A percentile compares a stretch with the other conserved stretches of the same genome.
These are phyloP conservation scores for Bungarus multicinctus DNA, from an alignment of 2,113 vertebrate genomes.

Conservation along the genomic window DNA sequence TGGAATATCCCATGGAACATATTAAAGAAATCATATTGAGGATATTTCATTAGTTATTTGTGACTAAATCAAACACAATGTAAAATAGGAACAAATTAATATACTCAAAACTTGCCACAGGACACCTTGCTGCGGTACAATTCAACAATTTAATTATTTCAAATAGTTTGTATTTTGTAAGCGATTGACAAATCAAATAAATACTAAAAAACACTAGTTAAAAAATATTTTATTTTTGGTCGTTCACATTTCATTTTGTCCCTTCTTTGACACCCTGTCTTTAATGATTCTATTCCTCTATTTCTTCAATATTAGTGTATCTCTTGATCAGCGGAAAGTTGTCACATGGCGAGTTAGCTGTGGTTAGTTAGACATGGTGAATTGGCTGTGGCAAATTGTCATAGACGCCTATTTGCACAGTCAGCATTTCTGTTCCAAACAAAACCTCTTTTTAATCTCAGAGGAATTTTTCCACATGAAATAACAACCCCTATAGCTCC, in stretches of 20 bases:
- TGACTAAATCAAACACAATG: conserved; percentile 33
- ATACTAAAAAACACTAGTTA: too few relatives aligned
- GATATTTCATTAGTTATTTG: conserved; percentile 58
- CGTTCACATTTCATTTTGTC: neutral
- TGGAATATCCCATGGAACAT: conserved; percentile 42
- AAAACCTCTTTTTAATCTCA: neutral
- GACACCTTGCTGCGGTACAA: neutral
- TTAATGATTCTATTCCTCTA: neutral
- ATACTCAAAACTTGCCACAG: conserved; percentile 13
- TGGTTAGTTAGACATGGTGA: too few relatives aligned
- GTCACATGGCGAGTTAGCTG: too few relatives aligned
- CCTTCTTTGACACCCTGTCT: neutral
- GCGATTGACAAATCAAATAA: too few relatives aligned
- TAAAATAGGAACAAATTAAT: conserved; percentile 48
- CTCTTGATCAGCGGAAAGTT: neutral
- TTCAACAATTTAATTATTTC: neutral
- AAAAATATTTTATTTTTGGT: neutral
- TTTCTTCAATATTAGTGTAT: neutral
- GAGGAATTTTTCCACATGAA: neutral
- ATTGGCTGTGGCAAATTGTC: neutral
- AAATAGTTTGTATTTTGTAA: too few relatives aligned
- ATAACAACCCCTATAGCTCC: neutral
- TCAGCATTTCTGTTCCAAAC: neutral
- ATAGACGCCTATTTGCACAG: neutral
- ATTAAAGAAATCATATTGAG: conserved; percentile 50